A percentile compares a stretch with the other conserved stretches of the same genome.
Conservation (phyloP, 1,140 invertebrate genomes). For the Chlorops oryzae region DNA sequence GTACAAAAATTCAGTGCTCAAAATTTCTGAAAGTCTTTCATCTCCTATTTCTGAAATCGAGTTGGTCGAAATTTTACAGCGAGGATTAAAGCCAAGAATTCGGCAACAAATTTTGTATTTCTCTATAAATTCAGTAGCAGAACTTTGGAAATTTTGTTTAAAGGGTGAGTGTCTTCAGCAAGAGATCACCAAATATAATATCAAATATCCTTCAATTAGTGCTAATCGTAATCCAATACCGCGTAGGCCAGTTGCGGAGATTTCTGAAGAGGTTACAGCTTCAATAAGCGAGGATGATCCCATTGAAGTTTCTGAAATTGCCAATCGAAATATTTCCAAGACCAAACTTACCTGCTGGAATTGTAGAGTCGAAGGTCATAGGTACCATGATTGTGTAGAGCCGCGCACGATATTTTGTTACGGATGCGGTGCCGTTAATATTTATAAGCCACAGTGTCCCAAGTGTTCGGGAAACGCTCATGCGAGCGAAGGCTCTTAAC, state of each 20-base stretch:
- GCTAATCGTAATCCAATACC: too few species aligned
- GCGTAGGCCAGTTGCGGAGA: too few species aligned
- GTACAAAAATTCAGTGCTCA: neutral
- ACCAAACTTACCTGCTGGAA: too few species aligned
- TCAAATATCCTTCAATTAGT: too few species aligned
- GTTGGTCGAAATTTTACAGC: neutral
- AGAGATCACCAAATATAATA: too few species aligned
- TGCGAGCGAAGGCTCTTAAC: neutral
- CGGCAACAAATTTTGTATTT: neutral
- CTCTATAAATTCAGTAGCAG: too few species aligned
- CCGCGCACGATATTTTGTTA: constrained; percentile 13
- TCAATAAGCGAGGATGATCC: too few species aligned
- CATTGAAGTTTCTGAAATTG: too few species aligned
- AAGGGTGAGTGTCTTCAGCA: too few species aligned
- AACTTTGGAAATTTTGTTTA: too few species aligned
- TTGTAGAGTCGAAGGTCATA: constrained; percentile 8
- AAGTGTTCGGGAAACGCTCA: neutral
- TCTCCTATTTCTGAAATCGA: neutral
- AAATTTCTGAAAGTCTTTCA: neutral
- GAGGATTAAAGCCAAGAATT: neutral
- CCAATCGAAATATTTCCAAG: too few species aligned
- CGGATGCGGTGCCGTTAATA: constrained; percentile 3
- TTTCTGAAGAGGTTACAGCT: too few species aligned
- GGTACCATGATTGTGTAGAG: constrained; percentile 12
- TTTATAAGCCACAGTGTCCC: constrained; percentile 4